Conservation (phyloP, 2,797 vertebrate genomes). For the Oophaga sylvatica region DNA sequence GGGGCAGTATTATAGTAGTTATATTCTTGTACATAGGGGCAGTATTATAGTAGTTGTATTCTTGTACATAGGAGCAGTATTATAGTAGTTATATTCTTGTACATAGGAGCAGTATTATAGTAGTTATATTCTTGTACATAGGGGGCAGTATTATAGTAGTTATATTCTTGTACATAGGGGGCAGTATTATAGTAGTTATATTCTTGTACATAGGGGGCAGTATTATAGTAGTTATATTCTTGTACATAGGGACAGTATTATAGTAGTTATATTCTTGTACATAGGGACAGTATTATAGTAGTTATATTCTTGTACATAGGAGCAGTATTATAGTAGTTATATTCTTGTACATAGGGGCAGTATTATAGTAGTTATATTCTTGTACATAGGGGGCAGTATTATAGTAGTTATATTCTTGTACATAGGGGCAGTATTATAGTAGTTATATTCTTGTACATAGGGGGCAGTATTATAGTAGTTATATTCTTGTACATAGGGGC, state of each 20-base stretch:
- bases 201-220: no score
- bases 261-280: not conserved
- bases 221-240: not conserved
- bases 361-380: not conserved
- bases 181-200: not conserved
- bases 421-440: not conserved
- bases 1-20: not conserved
- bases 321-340: not conserved
- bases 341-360: not conserved
- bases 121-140: no score
- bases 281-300: not conserved
- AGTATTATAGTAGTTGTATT: not conserved
- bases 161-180: no score
- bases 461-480: not conserved
- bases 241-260: not conserved
- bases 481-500: not conserved
- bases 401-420: not conserved
- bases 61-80: not conserved
- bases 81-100: not conserved
- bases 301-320: not conserved
- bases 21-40: not conserved
- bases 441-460: no score
- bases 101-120: not conserved
- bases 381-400: not conserved
- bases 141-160: not conserved